phyloP scores from a whole-genome alignment of 2,888 invertebrate species.

The Microctonus hyperodae region DNA sequence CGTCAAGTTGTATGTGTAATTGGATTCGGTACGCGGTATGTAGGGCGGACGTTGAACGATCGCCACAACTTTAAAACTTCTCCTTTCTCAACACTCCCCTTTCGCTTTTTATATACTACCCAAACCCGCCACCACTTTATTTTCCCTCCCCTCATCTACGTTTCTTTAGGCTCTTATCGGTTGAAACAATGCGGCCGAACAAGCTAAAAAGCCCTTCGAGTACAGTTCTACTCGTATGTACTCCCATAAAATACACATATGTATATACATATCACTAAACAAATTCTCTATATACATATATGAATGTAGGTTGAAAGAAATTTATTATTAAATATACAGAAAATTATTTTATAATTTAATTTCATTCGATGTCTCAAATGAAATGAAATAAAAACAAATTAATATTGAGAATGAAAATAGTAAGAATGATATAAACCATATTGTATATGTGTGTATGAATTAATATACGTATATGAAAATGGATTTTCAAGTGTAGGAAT shows the following conservation, averaged over 20 bases:
- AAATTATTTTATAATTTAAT: background rate
- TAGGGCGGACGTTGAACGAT: constrained; percentile 36
- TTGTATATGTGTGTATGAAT: too few species aligned
- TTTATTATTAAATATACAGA: constrained; percentile 30
- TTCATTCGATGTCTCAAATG: too few species aligned
- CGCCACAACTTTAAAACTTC: constrained; percentile 34
- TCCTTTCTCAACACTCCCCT: background rate
- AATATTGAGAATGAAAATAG: too few species aligned
- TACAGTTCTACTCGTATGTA: background rate
- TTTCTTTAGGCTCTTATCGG: constrained; percentile 26
- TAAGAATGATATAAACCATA: too few species aligned
- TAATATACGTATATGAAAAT: too few species aligned
- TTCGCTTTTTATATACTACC: background rate
- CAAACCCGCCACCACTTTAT: constrained; percentile 10
- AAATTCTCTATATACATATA: background rate
- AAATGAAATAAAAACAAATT: too few species aligned
- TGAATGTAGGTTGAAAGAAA: constrained; percentile 30
- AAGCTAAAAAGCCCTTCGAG: background rate
- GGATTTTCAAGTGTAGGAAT: too few species aligned
- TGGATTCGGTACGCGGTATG: constrained; percentile 34
- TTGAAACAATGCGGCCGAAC: constrained; percentile 26
- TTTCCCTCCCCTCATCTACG: constrained; percentile 2
- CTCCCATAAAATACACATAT: too few species aligned
- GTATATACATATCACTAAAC: background rate
- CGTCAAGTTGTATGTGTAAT: constrained; percentile 20